These are phyloP conservation scores for Anarhynchus alexandrinus DNA, from an alignment of 2,113 vertebrate species.

Conservation along the genomic window DNA sequence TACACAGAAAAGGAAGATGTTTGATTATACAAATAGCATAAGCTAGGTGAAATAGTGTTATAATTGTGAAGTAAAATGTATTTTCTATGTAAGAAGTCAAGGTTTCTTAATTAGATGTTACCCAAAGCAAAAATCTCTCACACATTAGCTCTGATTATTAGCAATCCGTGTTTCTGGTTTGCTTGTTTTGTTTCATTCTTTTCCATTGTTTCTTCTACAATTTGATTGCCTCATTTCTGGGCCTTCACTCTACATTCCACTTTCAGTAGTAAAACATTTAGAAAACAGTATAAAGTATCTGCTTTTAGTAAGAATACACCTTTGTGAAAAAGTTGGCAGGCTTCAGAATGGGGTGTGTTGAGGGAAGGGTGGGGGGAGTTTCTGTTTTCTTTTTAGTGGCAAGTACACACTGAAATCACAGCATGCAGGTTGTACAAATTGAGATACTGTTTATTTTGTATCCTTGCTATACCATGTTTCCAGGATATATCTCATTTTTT, in stretches of 20 bases:
- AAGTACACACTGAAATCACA: background rate
- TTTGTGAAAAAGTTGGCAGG: background rate
- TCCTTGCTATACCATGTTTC: background rate
- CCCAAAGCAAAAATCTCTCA: background rate
- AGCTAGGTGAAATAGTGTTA: background rate
- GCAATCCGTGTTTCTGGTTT: background rate
- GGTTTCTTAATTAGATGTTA: background rate
- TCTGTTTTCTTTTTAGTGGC: background rate
- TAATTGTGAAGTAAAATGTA: background rate
- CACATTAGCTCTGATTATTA: background rate
- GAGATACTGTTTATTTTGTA: background rate
- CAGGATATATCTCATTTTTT: background rate
- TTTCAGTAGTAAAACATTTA: background rate
- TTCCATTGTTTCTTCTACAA: background rate
- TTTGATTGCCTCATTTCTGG: background rate
- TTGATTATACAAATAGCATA: background rate
- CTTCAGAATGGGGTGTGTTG: background rate
- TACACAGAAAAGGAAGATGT: background rate
- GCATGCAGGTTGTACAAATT: background rate
- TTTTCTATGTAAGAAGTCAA: background rate
- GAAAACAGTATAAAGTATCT: background rate
- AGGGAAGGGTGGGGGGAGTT: rapidly evolving
- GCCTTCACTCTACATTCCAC: background rate
- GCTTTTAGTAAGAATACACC: background rate
- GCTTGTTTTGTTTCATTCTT: background rate